Conservation (phyloP, 2,797 vertebrate genomes). For the Aldrovandia affinis region DNA sequence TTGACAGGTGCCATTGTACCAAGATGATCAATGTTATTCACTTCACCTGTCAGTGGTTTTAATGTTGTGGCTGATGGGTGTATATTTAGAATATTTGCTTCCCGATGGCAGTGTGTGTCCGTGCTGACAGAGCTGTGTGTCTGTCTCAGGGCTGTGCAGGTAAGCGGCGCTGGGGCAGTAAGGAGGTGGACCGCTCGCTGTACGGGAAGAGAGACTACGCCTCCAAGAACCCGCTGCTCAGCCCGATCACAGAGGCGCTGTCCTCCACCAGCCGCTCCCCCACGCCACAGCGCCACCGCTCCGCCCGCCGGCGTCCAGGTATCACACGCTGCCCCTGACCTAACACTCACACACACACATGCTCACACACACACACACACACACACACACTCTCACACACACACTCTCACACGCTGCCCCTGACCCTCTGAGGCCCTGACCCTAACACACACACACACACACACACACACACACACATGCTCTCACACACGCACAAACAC, state of each 20-base stretch:
- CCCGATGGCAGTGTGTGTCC: not conserved
- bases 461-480: too few relatives aligned
- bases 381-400: not conserved
- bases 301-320: slow-evolving; percentile 31
- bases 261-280: slow-evolving; percentile 38
- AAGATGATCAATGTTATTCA: too few relatives aligned
- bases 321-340: slow-evolving; percentile 13
- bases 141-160: slow-evolving; percentile 30
- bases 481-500: too few relatives aligned
- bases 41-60: too few relatives aligned
- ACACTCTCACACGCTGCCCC: not conserved
- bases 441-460: too few relatives aligned
- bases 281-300: slow-evolving; percentile 16
- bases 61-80: too few relatives aligned
- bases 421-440: too few relatives aligned
- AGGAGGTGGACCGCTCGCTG: slow-evolving; percentile 69
- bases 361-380: not conserved
- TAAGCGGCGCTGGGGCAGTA: slow-evolving; percentile 60
- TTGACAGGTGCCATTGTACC: too few relatives aligned
- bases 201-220: slow-evolving; percentile 72
- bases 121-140: not conserved
- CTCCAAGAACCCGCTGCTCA: slow-evolving; percentile 73
- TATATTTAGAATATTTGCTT: too few relatives aligned
- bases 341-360: too few relatives aligned
- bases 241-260: slow-evolving; percentile 70